Base-by-base conservation (phyloP, 2,888 invertebrate species). In the Ichneumoninae sp. region DNA sequence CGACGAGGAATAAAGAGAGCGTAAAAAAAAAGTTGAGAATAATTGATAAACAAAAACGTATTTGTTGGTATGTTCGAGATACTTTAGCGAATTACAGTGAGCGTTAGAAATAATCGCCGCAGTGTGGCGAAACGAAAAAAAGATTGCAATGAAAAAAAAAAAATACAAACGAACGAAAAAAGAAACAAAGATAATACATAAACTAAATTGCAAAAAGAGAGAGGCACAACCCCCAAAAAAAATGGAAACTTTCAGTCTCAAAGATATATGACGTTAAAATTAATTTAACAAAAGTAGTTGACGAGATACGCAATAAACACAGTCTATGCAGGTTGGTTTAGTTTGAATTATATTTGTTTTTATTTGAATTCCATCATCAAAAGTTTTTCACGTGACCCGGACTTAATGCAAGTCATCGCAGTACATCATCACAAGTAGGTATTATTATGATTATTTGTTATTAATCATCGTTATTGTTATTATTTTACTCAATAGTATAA, bases 361-460 rank as follows among this genome's bases (percentile, higher is more conserved):
- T 93, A 93, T 93, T 93, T 92, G 91, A 93, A 92, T 93, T 93
- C 90, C 92, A 93, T 93, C 92, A 92, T 93, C 92, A 93, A 93
- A 92, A 92, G 92, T 90, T 92, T 83, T 91, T 92, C 91, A 91
- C 92, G 92, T 92, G 93, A 93, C 93, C 91, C 93, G 92, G 90
- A 92, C 91, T 92, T 89, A 92, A 91, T 90, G 91, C 93, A 91
- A 93, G 92, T 93, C 93, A 92, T 91, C 92, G 93, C 92, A 90
- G 85, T 93, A 93, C 93, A 93, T 92, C 89, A 91, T 93, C 93
- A 93, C 92, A 93, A 93, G 90, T 93, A 93, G 90, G 90, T 92
- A 92, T 92, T 90, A 63, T 63, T 63, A 63, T 33, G 63, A 63
- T 63, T 63, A 63, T 63, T 54, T 33, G 63, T 63, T 63, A 63